These are phyloP conservation scores for Leptodactylus fallax DNA, from an alignment of 2,797 vertebrate genomes.

Conservation along the genomic window DNA sequence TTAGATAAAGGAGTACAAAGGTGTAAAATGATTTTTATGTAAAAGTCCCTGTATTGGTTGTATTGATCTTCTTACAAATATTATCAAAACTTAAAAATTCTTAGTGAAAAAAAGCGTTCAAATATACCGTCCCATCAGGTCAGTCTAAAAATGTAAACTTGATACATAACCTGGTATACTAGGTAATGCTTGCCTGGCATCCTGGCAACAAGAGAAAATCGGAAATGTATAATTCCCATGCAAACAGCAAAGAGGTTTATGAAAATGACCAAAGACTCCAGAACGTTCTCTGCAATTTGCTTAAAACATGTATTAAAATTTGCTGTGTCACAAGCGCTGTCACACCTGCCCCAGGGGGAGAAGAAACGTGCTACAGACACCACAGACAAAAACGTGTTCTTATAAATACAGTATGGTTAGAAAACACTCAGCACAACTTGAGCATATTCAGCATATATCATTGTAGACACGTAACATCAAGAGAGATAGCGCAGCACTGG, in stretches of 20 bases:
- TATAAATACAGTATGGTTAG: neutral
- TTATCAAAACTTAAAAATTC: too few relatives aligned
- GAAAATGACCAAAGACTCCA: slow-evolving; percentile 7
- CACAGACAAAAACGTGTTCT: neutral
- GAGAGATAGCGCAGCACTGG: too few relatives aligned
- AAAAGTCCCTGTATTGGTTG: too few relatives aligned
- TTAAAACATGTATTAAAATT: slow-evolving; percentile 16
- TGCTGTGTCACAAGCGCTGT: slow-evolving; percentile 45
- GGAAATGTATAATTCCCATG: slow-evolving; percentile 53
- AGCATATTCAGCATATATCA: too few relatives aligned
- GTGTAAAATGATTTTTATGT: too few relatives aligned
- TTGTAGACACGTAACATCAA: too few relatives aligned
- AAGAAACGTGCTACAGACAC: neutral
- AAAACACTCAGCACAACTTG: neutral
- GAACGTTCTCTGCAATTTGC: slow-evolving; percentile 46
- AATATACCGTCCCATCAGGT: too few relatives aligned
- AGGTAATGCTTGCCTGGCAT: neutral
- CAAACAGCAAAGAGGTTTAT: slow-evolving; percentile 27
- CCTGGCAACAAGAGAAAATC: slow-evolving; percentile 20
- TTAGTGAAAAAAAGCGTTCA: too few relatives aligned
- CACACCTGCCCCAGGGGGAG: neutral
- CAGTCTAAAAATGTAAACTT: neutral
- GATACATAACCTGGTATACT: neutral
- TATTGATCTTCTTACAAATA: too few relatives aligned
- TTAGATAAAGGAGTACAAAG: too few relatives aligned